phyloP scores from a whole-genome alignment of 1,140 invertebrate genomes.

The Trissolcus basalis region DNA sequence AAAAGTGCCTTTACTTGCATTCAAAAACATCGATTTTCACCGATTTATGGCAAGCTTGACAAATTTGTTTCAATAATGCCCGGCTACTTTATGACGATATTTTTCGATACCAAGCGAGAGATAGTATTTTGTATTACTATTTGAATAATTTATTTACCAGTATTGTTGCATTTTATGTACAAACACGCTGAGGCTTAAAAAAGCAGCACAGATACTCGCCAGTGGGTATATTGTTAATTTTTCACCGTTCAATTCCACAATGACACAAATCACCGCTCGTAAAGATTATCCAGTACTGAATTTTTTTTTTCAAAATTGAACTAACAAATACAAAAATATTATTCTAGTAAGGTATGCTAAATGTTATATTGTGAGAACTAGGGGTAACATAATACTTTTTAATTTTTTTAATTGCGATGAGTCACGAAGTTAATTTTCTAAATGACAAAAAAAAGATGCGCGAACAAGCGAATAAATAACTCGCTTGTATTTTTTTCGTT shows the following conservation, averaged over 20 bases:
- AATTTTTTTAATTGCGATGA: too few relatives aligned
- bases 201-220: conserved; percentile 31
- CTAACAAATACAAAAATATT: too few relatives aligned
- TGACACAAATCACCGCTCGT: conserved; percentile 1
- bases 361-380: too few relatives aligned
- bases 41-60: conserved; percentile 54
- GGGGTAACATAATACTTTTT: too few relatives aligned
- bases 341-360: too few relatives aligned
- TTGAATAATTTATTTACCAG: conserved; percentile 54
- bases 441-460: too few relatives aligned
- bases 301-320: too few relatives aligned
- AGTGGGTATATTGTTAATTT: too few relatives aligned
- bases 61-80: conserved; percentile 56
- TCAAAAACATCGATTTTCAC: conserved; percentile 45
- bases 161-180: conserved; percentile 20
- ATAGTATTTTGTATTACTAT: conserved; percentile 55
- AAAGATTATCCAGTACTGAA: conserved; percentile 19
- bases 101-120: conserved; percentile 45
- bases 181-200: not conserved
- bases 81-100: conserved; percentile 44
- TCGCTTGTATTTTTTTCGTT: conserved; percentile 12
- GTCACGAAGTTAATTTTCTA: too few relatives aligned
- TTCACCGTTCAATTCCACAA: too few relatives aligned
- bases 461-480: too few relatives aligned
- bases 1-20: conserved; percentile 59